Base-by-base conservation (phyloP, 2,113 vertebrate genomes). In the Lamprotornis superbus region DNA sequence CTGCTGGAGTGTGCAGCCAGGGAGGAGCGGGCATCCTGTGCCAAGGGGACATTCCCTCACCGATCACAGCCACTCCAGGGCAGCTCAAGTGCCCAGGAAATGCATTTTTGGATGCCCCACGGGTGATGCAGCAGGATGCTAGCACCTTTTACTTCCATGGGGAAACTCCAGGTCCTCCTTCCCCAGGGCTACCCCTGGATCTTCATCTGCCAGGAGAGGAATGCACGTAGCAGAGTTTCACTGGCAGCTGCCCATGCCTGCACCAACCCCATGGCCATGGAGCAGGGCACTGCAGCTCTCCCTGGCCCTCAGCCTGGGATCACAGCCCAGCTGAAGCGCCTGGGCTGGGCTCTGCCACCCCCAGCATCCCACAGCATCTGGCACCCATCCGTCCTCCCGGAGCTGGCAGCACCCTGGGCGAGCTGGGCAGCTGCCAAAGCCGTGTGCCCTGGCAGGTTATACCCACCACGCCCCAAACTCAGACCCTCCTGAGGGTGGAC, bases 311-410 rank as follows among this genome's bases (percentile, higher is more conserved):
- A 4, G 47, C 11, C 33, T 16, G n/a, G 49, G n/a, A 37, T 83
- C 3, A 2, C 76, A 65, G 79, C 23, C 49, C 6, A 3, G 47
- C 52, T 71, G 65, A 16, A 79, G 52, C 4, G 0, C 61, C 33
- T 49, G 56, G n/a, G 10, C 68, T 85, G 76, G 64, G 67, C 68
- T 77, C 83, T 80, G 55, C n/a, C 22, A 12, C 68, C 19, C 37
- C 5, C 28, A 90, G 50, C 68, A 52, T 53, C 71, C 63, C 12
- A 0, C 8, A 12, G 86, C 67, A 25, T 22, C 53, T 37, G 57
- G 37, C 55, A 61, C 50, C 31, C 4, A 22, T 40, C 71, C 0
- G 0, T 76, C 14, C 49, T 86, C n/a, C 63, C 0, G 0, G 50
- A 64, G 55, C 49, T 0, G 1, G 57, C 71, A 69, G 50, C 44